These are phyloP conservation scores for Plagiodera versicolora DNA, from an alignment of 2,888 invertebrate species.

Conservation along the genomic window DNA sequence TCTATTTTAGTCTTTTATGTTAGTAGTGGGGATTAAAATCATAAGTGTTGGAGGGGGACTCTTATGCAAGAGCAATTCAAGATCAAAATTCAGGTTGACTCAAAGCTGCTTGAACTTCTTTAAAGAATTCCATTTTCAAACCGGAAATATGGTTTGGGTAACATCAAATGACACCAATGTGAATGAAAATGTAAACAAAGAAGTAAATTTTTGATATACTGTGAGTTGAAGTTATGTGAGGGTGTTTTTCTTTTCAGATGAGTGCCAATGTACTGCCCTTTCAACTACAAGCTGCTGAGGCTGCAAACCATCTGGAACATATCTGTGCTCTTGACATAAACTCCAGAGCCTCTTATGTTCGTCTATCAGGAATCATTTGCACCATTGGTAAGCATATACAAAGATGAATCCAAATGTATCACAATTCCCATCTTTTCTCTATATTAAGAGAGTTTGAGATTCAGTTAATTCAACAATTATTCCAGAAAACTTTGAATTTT, in stretches of 20 bases:
- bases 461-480: too few relatives aligned
- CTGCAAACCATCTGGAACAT: conserved; percentile 82
- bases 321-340: conserved; percentile 93
- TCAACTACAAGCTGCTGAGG: conserved; percentile 66
- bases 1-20: conserved; percentile 16
- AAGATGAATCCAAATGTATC: too few relatives aligned
- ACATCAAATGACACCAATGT: conserved; percentile 36
- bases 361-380: conserved; percentile 96
- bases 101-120: conserved; percentile 14
- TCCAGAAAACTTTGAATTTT: too few relatives aligned
- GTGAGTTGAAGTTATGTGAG: conserved; percentile 1
- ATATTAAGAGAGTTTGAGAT: too few relatives aligned
- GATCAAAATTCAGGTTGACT: conserved; percentile 30
- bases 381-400: conserved; percentile 85
- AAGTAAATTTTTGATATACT: conserved; percentile 13
- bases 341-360: conserved; percentile 82
- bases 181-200: conserved; percentile 17
- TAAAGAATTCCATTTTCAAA: conserved; percentile 14
- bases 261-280: conserved; percentile 46
- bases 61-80: conserved; percentile 41
- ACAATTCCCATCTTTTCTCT: not conserved
- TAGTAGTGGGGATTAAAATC: conserved; percentile 23
- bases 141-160: conserved; percentile 39
- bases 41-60: conserved; percentile 33
- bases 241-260: conserved; percentile 43